Evolutionary conservation across 2,888 invertebrate species (phyloP), one percentile per base, ranked within the genome.

Genomic region (Ditylenchus weischeri): DNA sequence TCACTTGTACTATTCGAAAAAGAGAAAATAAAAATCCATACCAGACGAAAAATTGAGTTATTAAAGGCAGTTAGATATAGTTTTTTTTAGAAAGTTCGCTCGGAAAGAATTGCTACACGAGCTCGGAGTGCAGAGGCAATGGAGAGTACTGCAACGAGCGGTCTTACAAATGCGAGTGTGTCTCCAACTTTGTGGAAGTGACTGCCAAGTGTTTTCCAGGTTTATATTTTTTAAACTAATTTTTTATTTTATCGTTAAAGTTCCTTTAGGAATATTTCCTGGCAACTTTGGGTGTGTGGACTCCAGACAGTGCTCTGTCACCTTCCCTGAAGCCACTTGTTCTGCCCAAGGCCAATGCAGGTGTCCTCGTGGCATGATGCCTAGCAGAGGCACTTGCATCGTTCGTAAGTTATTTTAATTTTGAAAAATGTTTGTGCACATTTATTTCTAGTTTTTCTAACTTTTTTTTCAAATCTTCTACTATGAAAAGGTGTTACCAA

Each of bases 261-360:
- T 15, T 43, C 43, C 15, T 29, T 67, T 68, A 80, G 79, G 76
- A 2, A 72, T 80, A 29, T 78, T 78, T 64, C 80, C 80, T 11
- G 80, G 80, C 10, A 74, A 78, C 57, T 70, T 68, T 61, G 80
- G 81, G 38, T 81, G 80, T 68, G 74, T 76, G 48, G 81, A 81
- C 62, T 64, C 73, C 11, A 69, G 77, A 11, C 81, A 81, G 64
- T 81, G 81, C 65, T 71, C 71, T 58, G 72, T 75, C 57, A 77
- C 76, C 15, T 80, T 75, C 61, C 78, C 80, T 7, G 80, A 78
- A 15, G 74, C 79, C 10, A 70, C 75, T 23, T 81, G 81, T 68
- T 73, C 75, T 59, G 64, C 68, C 21, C 66, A 72, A 23, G 62
- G 75, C 11, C 64, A 65, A 48, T 81, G 81, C 66, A 71, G 71